Conservation (phyloP, 2,113 vertebrate species). For the Hylia prasina region DNA sequence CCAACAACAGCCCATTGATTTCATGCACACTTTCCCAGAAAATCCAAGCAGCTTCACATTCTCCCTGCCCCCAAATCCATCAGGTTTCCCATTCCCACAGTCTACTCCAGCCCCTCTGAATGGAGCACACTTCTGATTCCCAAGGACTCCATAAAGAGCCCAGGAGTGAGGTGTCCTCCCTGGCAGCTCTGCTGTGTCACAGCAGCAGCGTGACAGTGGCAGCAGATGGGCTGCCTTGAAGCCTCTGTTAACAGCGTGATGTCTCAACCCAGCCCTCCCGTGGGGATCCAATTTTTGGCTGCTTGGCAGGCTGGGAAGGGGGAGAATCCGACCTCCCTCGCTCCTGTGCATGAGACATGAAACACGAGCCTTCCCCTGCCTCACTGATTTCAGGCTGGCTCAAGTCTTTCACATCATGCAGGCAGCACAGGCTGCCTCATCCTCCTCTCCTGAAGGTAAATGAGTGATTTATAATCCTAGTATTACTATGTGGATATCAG, state of each 20-base stretch:
- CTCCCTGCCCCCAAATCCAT: slow-evolving; percentile 44
- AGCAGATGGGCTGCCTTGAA: background rate
- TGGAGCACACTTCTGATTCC: background rate
- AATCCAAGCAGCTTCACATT: slow-evolving; percentile 47
- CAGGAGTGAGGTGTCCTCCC: background rate
- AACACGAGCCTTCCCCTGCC: background rate
- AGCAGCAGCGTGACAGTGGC: background rate
- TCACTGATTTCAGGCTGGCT: background rate
- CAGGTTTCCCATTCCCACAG: slow-evolving; percentile 33
- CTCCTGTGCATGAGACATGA: background rate
- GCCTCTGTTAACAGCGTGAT: background rate
- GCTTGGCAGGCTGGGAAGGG: background rate
- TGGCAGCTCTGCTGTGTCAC: background rate
- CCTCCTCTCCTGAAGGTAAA: background rate
- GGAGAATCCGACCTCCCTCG: background rate
- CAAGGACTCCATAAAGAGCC: background rate
- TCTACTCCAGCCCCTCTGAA: background rate
- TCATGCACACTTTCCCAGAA: slow-evolving; percentile 51
- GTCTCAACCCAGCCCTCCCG: background rate
- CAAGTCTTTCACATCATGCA: background rate
- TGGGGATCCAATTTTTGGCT: background rate
- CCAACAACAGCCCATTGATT: background rate
- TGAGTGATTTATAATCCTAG: background rate
- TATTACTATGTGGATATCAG: background rate
- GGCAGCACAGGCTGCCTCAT: background rate